Conservation (phyloP, 2,113 vertebrate species). For the Anhinga anhinga region DNA sequence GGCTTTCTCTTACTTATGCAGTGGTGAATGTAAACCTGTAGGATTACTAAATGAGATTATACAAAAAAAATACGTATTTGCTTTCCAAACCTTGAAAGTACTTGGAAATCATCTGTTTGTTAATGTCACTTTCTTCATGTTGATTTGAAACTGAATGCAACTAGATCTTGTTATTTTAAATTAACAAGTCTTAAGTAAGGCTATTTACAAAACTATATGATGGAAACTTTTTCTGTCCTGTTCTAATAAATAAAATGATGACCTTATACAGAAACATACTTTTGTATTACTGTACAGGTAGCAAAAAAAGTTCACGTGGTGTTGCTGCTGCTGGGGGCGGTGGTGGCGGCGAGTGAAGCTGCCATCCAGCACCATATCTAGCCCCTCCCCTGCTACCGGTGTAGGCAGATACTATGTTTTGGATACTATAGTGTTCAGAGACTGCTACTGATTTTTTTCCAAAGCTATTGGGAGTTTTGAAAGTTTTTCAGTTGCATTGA, state of each 20-base stretch:
- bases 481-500: neutral
- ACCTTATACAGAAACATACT: neutral
- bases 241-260: neutral
- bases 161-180: neutral
- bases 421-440: neutral
- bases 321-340: neutral
- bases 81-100: neutral
- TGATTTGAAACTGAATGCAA: neutral
- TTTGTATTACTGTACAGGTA: neutral
- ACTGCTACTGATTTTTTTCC: neutral
- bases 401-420: neutral
- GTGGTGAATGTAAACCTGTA: neutral
- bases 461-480: neutral
- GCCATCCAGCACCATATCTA: neutral
- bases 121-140: neutral
- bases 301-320: neutral
- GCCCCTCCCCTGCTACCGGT: neutral
- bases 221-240: neutral
- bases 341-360: neutral
- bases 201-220: neutral
- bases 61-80: neutral
- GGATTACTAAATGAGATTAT: neutral
- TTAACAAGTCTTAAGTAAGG: neutral
- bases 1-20: neutral
- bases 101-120: neutral